These are phyloP conservation scores for Peromyscus leucopus DNA, from an alignment of 2,113 vertebrate genomes.

Conservation along the genomic window DNA sequence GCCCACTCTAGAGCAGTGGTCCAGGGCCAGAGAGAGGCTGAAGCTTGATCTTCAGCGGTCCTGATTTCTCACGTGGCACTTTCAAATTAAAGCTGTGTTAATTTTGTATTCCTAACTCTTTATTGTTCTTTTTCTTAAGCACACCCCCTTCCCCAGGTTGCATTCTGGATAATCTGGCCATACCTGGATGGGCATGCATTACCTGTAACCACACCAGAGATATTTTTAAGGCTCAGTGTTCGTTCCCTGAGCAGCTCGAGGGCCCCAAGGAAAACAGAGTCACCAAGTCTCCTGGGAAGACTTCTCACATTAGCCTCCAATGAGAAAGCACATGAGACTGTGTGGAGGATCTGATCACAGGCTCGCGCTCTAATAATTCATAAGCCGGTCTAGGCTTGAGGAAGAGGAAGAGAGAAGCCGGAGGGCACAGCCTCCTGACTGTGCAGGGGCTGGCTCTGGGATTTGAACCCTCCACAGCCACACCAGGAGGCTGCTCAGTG, in stretches of 20 bases:
- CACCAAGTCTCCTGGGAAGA: background rate
- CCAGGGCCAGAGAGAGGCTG: background rate
- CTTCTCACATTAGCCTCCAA: background rate
- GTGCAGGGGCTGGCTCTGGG: no score
- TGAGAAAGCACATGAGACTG: background rate
- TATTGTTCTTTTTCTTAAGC: slow-evolving; percentile 7
- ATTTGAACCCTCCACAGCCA: background rate
- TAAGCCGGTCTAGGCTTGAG: background rate
- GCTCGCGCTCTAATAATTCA: slow-evolving; percentile 2
- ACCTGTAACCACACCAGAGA: background rate
- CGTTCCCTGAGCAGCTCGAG: background rate
- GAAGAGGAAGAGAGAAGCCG: background rate
- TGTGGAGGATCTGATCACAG: background rate
- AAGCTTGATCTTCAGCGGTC: background rate
- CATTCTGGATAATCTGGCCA: background rate
- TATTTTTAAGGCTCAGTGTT: background rate
- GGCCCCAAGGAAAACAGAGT: background rate
- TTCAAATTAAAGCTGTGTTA: background rate
- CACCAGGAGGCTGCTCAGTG: background rate
- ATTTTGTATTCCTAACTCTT: background rate
- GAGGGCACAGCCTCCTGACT: background rate
- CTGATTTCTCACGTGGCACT: background rate
- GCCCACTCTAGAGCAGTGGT: background rate
- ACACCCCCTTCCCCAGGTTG: background rate
- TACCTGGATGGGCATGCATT: background rate